Conservation (phyloP, 2,113 vertebrate genomes). For the Solea solea region DNA sequence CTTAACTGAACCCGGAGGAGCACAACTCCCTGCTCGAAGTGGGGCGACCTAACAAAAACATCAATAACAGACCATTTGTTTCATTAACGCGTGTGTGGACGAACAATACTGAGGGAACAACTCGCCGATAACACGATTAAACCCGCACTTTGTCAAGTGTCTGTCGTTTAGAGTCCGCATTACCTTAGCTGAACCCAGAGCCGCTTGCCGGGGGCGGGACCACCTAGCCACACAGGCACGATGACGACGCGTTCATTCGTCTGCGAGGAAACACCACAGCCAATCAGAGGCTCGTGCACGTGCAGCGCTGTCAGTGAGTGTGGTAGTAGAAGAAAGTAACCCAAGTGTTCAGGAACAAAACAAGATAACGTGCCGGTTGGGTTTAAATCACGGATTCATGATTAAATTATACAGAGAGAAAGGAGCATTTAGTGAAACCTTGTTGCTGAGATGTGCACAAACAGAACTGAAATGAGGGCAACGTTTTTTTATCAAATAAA, state of each 20-base stretch:
- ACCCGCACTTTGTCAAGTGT: not conserved
- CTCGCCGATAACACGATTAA: not conserved
- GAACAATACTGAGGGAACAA: no score
- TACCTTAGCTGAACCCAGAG: slow-evolving; percentile 29
- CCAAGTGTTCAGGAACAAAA: no score
- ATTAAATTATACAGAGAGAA: not conserved
- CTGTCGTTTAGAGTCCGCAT: not conserved
- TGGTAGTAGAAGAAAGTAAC: no score
- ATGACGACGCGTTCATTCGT: slow-evolving; percentile 31
- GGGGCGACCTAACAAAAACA: not conserved
- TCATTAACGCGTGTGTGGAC: no score
- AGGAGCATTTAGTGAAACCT: no score
- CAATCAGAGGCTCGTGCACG: slow-evolving; percentile 46
- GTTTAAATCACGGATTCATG: not conserved
- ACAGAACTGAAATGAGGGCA: no score
- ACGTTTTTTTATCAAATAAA: no score
- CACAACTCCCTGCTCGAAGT: not conserved
- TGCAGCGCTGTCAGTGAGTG: slow-evolving; percentile 13
- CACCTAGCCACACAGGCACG: slow-evolving; percentile 19
- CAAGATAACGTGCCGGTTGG: no score
- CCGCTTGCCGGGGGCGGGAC: not conserved
- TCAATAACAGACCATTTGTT: no score
- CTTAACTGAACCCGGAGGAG: slow-evolving; percentile 25
- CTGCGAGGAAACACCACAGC: not conserved
- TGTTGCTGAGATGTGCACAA: no score